Percentiles rank a stretch among this genome's conserved stretches.
Conservation (phyloP, 2,797 vertebrate species). For the Falco berigora region DNA sequence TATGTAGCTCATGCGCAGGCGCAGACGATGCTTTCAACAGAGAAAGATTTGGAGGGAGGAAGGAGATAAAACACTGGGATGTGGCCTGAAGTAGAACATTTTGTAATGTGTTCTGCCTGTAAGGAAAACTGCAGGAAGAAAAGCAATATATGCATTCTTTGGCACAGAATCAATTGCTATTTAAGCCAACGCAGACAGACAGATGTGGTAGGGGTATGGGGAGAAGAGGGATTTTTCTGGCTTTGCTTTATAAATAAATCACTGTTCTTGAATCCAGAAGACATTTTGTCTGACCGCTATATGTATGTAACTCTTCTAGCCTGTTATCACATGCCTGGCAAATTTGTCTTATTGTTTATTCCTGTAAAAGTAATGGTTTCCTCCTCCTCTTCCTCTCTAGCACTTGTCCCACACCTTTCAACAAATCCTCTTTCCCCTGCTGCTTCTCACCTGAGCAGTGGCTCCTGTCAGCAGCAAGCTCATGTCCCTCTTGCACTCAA, state of each 20-base stretch:
- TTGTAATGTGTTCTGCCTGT: background rate
- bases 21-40: background rate
- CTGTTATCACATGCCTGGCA: constrained; percentile 6
- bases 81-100: background rate
- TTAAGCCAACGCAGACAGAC: background rate
- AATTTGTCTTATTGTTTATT: constrained; percentile 3
- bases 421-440: constrained; percentile 1
- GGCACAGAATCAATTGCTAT: background rate
- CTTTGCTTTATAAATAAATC: constrained; percentile 52
- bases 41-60: background rate
- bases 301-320: background rate
- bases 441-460: background rate
- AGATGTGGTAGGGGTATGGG: constrained; percentile 27
- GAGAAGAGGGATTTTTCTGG: constrained; percentile 14
- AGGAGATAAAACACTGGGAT: background rate
- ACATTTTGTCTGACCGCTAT: background rate
- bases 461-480: background rate
- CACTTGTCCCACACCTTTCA: background rate
- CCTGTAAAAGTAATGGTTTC: constrained; percentile 18
- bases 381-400: background rate
- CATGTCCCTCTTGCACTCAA: background rate
- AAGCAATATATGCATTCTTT: constrained; percentile 23
- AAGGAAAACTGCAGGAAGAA: constrained; percentile 5
- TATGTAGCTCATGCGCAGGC: background rate
- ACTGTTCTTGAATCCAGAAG: constrained; percentile 10